Evolutionary conservation across 2,113 vertebrate species (phyloP).

Genomic region (Eolophus roseicapilla): DNA sequence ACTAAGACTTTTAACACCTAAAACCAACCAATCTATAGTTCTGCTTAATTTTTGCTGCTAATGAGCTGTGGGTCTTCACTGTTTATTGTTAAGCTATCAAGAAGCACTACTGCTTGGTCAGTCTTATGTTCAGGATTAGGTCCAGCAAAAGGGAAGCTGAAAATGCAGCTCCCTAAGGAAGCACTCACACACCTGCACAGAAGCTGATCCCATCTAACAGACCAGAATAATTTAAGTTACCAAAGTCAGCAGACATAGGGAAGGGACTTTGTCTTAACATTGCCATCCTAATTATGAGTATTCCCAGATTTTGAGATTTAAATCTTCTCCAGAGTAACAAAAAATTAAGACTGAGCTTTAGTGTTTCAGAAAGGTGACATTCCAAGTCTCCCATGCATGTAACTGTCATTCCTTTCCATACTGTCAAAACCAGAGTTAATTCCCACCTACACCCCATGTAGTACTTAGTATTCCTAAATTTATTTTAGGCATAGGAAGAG

Average conservation of each 20-base stretch:
- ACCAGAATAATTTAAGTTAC: not conserved
- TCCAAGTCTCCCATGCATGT: not conserved
- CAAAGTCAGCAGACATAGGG: not conserved
- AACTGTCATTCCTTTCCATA: not conserved
- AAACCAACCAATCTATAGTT: not conserved
- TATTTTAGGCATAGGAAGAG: not conserved
- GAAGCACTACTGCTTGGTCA: not conserved
- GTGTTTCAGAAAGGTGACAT: not conserved
- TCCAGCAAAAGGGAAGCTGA: not conserved
- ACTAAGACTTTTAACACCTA: not conserved
- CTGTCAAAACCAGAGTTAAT: not conserved
- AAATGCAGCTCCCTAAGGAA: not conserved
- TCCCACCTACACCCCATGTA: not conserved
- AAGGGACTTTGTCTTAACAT: not conserved
- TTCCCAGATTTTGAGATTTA: not conserved
- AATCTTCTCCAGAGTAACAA: not conserved
- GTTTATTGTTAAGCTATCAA: not conserved
- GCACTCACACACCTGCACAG: not conserved
- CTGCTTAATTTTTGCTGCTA: not conserved
- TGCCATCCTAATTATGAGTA: too few relatives aligned
- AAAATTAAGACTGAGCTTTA: not conserved
- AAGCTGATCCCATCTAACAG: not conserved
- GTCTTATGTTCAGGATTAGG: not conserved
- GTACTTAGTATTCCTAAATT: not conserved
- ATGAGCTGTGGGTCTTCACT: not conserved